Percentiles rank a stretch among this genome's conserved stretches.
These are phyloP conservation scores for Scomber colias DNA, from an alignment of 2,113 vertebrate genomes.

Conservation along the genomic window DNA sequence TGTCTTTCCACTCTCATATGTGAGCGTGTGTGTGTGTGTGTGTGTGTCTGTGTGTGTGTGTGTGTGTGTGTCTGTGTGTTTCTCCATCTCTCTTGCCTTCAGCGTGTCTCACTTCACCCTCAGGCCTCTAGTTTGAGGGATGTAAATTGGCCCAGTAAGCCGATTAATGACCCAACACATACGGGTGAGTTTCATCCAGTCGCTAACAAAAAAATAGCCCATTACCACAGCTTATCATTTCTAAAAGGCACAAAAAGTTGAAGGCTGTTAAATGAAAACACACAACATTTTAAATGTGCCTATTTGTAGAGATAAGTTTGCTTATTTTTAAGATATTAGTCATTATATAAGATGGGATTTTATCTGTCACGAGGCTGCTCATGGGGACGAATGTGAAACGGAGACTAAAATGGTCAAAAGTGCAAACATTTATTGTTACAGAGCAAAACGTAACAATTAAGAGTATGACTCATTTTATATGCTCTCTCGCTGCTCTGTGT, in stretches of 20 bases:
- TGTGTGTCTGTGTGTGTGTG: no score
- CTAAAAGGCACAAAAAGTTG: no score
- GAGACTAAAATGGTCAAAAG: no score
- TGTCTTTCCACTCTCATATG: background rate
- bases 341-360: background rate
- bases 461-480: background rate
- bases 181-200: no score
- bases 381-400: no score
- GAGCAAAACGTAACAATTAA: background rate
- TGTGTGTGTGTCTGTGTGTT: background rate
- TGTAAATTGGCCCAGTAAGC: background rate
- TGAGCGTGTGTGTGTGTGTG: no score
- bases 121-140: background rate
- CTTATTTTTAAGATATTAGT: background rate
- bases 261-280: no score
- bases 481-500: background rate
- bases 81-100: background rate
- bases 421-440: no score
- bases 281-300: background rate
- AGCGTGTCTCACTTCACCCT: slow-evolving; percentile 13
- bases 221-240: no score
- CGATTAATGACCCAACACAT: background rate
- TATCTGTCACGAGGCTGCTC: no score
- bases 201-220: background rate
- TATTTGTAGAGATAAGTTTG: background rate